Evolutionary conservation across 2,113 vertebrate species (phyloP).

Genomic region (Pan paniscus): DNA sequence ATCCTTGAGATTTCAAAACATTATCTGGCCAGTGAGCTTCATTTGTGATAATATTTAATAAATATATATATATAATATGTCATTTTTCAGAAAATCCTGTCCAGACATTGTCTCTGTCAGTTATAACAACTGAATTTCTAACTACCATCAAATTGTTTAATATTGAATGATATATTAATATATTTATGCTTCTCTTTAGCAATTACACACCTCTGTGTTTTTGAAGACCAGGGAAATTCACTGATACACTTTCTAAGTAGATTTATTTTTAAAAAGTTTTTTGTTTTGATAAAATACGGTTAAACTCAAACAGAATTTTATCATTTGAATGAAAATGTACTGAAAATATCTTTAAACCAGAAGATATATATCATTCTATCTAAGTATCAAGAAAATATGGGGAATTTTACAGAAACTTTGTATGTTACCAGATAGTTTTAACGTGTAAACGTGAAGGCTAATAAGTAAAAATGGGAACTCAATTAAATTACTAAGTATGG

Average conservation of each 20-base stretch:
- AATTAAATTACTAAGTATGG: conserved; percentile 32
- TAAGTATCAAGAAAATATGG: not conserved
- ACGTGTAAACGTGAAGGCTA: not conserved
- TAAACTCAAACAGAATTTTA: not conserved
- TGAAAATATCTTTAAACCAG: conserved; percentile 1
- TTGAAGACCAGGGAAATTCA: not conserved
- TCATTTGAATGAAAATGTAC: not conserved
- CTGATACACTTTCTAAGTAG: not conserved
- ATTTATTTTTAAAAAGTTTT: not conserved
- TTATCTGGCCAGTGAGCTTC: not conserved
- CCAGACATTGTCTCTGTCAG: not conserved
- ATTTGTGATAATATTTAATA: not conserved
- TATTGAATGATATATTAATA: not conserved
- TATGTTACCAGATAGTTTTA: conserved; percentile 10
- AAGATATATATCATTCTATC: not conserved
- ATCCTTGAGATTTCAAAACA: not conserved
- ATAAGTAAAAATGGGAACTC: conserved; percentile 19
- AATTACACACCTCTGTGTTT: not conserved
- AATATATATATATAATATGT: not conserved
- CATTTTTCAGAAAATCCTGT: not conserved
- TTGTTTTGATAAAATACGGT: not conserved
- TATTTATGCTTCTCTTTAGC: not conserved
- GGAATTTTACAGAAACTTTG: not conserved
- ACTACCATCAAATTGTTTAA: not conserved
- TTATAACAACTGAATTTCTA: not conserved